Evolutionary conservation across 2,113 vertebrate genomes (phyloP).

Genomic region (Otis tarda): DNA sequence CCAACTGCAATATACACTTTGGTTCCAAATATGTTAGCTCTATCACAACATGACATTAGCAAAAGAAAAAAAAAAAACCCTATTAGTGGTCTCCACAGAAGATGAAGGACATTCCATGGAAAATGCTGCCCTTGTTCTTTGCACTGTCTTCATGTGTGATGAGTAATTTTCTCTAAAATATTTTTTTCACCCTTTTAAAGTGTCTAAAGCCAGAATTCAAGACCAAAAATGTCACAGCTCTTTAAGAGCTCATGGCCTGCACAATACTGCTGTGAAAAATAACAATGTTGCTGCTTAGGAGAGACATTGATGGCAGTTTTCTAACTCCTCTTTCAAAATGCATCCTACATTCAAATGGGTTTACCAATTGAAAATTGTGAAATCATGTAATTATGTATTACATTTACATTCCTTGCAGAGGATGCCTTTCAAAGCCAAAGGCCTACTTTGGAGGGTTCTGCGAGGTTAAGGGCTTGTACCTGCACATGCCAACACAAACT

Average conservation of each 20-base stretch:
- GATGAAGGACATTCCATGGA: not conserved
- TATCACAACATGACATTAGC: not conserved
- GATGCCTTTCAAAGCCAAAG: not conserved
- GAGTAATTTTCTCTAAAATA: not conserved
- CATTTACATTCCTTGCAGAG: not conserved
- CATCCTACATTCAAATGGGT: conserved; percentile 10
- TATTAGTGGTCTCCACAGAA: not conserved
- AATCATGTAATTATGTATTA: not conserved
- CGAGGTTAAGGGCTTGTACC: not conserved
- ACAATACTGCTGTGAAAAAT: conserved; percentile 20
- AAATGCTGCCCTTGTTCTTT: not conserved
- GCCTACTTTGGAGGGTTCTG: not conserved
- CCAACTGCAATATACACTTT: not conserved
- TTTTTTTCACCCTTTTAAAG: not conserved
- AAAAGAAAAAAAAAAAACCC: not conserved
- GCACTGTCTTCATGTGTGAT: not conserved
- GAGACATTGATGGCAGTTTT: not conserved
- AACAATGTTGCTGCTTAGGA: not conserved
- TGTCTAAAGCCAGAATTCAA: conserved; percentile 37
- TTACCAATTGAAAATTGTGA: not conserved
- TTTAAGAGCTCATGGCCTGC: not conserved
- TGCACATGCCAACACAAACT: not conserved
- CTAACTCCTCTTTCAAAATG: conserved; percentile 35
- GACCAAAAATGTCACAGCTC: conserved; percentile 2
- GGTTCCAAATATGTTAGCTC: not conserved